Conservation (phyloP, 1,140 invertebrate species). For the Bombus pascuorum region DNA sequence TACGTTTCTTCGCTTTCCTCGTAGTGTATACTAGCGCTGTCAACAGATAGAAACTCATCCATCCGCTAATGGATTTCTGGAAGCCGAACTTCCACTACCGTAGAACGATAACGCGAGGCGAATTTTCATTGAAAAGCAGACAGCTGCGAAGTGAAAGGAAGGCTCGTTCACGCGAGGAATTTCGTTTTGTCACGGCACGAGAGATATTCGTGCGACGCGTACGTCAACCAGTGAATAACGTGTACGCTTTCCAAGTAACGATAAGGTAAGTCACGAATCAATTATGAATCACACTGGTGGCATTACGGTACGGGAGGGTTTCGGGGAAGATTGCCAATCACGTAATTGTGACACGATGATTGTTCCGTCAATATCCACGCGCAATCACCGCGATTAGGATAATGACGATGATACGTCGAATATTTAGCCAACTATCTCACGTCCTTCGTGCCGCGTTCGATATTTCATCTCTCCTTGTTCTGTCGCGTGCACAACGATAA, state of each 20-base stretch:
- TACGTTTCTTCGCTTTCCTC: neutral
- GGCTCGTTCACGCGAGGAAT: neutral
- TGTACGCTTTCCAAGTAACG: constrained; percentile 31
- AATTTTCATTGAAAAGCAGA: constrained; percentile 39
- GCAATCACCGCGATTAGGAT: constrained; percentile 1
- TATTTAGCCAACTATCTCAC: constrained; percentile 20
- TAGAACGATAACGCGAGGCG: neutral
- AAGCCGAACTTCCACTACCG: neutral
- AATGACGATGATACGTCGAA: constrained; percentile 17
- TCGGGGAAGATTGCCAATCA: constrained; percentile 44
- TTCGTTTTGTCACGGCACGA: constrained; percentile 24
- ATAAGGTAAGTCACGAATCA: constrained; percentile 42
- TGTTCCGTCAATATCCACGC: constrained; percentile 39
- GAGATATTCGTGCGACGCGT: constrained; percentile 6
- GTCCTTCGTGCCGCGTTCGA: neutral
- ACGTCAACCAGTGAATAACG: neutral
- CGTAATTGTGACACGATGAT: constrained; percentile 49
- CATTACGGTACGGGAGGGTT: constrained; percentile 12
- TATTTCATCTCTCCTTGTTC: neutral
- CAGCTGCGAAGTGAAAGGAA: constrained; percentile 14
- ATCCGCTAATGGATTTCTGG: constrained; percentile 26
- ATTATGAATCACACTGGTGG: constrained; percentile 29
- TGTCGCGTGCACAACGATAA: constrained; percentile 5
- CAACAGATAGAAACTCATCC: neutral
- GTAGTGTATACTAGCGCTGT: neutral